Evolutionary conservation across 2,888 invertebrate species (phyloP), one percentile per base, ranked within the genome.

Genomic region (Gerris lacustris): DNA sequence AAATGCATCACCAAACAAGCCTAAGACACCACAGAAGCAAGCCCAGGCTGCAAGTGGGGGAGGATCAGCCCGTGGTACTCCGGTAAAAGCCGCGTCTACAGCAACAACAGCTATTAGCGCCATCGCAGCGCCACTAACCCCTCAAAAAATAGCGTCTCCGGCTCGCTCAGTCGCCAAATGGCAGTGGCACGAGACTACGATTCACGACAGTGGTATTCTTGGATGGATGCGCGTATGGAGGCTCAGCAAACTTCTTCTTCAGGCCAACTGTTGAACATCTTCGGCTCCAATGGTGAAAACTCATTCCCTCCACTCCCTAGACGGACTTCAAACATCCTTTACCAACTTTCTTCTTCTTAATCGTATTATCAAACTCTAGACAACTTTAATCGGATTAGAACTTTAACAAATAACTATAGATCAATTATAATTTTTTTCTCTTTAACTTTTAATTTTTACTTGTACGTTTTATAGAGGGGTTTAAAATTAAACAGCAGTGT

Each of bases 171-270:
- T 69, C 31, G 63, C 67, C 9, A 76, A 76, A 69, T 76, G 76
- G 76, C 76, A 76, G 70, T 75, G 76, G 73, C 72, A 73, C 31
- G 75, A 76, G 72, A 70, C 73, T 6, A 75, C 74, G 5, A 74
- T 74, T n/a, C 75, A 74, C 31, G 73, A 73, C 47, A 72, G 71
- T 63, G 75, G 76, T 47, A 72, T 73, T 15, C 74, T 76, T 67
- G 77, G 75, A 6, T 77, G 77, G 76, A 76, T 76, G 15, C 73
- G 77, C 11, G 77, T 77, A 67, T 77, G 76, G 76, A 75, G 77
- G 66, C 72, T 77, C 45, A 76, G 77, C 44, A 74, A 76, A 67
- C 75, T 77, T 6, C 74, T 77, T 47, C 72, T 77, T 68, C 76
- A 77, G 73, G 75, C 77, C 17, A 76, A 76, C 69, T 77, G 77